phyloP scores from a whole-genome alignment of 2,113 vertebrate species.

The Amphiprion percula region DNA sequence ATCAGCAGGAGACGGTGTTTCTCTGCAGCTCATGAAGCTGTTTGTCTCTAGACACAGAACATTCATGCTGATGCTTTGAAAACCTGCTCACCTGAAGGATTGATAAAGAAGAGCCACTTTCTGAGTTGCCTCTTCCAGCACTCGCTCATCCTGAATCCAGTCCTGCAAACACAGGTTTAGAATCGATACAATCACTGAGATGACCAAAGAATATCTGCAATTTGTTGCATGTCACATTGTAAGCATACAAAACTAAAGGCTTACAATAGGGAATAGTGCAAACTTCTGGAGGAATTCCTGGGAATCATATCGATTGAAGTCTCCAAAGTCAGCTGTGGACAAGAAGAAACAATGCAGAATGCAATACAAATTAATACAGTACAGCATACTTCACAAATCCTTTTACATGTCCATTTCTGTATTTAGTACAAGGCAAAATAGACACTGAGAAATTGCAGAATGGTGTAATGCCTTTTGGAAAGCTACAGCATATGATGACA shows the following conservation, averaged over 20 bases:
- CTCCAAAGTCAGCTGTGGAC: slow-evolving; percentile 94
- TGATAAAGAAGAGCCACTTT: slow-evolving; percentile 96
- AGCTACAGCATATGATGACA: slow-evolving; percentile 28
- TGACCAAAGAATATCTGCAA: background rate
- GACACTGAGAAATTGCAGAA: slow-evolving; percentile 39
- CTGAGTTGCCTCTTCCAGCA: slow-evolving; percentile 95
- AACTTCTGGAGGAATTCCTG: slow-evolving; percentile 98
- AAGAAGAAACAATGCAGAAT: slow-evolving; percentile 2
- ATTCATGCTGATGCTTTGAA: background rate
- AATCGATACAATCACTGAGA: background rate
- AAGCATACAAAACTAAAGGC: slow-evolving; percentile 45
- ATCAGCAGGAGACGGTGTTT: too few species aligned
- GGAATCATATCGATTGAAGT: slow-evolving; percentile 96
- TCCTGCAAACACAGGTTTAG: slow-evolving; percentile 81
- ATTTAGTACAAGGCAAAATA: slow-evolving; percentile 38
- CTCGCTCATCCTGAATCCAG: slow-evolving; percentile 97
- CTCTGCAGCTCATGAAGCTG: too few species aligned
- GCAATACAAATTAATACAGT: background rate
- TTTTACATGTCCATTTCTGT: slow-evolving; percentile 8
- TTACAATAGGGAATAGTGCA: slow-evolving; percentile 97
- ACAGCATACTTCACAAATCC: background rate
- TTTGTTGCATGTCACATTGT: background rate
- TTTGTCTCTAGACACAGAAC: background rate
- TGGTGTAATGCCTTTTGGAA: slow-evolving; percentile 42
- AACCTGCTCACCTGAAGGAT: slow-evolving; percentile 89